A percentile compares a stretch with the other conserved stretches of the same genome.
phyloP scores from a whole-genome alignment of 1,140 invertebrate genomes.

The Harpegnathos saltator region DNA sequence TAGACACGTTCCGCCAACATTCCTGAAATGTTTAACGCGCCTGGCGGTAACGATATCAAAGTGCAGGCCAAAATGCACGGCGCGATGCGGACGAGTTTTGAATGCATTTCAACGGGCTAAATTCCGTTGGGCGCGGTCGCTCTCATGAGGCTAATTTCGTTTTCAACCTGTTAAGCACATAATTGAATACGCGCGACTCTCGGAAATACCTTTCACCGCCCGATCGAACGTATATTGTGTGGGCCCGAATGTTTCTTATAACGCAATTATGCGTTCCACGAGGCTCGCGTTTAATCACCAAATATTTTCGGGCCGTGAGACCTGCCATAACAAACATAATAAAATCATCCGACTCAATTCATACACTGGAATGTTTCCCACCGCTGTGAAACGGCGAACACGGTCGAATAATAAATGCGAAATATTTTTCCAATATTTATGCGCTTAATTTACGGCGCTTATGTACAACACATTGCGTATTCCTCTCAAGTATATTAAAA shows the following conservation, averaged over 20 bases:
- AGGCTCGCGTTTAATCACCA: conserved; percentile 26
- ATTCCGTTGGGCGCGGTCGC: conserved; percentile 50
- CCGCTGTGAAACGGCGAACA: not conserved
- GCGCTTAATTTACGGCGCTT: no score
- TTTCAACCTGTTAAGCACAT: conserved; percentile 71
- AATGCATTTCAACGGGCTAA: conserved; percentile 40
- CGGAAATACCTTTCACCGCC: conserved; percentile 47
- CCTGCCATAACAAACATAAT: not conserved
- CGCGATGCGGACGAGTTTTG: conserved; percentile 53
- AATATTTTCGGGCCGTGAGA: conserved; percentile 30
- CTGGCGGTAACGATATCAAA: conserved; percentile 53
- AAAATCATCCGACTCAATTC: conserved; percentile 31
- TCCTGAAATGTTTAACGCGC: conserved; percentile 60
- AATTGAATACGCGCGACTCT: conserved; percentile 70
- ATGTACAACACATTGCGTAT: no score
- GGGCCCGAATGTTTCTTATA: conserved; percentile 33
- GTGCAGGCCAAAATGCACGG: conserved; percentile 23
- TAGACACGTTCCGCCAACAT: conserved; percentile 28
- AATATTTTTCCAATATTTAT: no score
- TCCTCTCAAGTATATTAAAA: no score
- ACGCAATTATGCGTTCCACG: conserved; percentile 25
- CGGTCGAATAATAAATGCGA: no score
- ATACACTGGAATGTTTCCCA: conserved; percentile 14
- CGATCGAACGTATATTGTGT: conserved; percentile 29
- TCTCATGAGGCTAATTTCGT: conserved; percentile 72